Percentiles rank a stretch among this genome's conserved stretches.
phyloP scores from a whole-genome alignment of 2,888 invertebrate species.

The Gastrophysa polygoni region DNA sequence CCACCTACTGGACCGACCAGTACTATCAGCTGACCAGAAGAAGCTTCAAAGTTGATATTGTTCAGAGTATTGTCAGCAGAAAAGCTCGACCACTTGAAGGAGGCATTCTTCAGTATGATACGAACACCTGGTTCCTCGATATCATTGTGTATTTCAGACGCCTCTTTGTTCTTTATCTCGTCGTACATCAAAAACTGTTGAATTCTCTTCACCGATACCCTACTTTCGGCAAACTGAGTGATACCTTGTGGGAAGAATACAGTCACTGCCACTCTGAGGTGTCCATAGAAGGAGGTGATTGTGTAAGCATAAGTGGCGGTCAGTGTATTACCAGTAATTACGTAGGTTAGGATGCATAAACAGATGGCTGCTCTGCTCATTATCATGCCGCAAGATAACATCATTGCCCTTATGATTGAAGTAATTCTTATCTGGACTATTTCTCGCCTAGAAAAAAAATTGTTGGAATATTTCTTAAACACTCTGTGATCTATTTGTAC shows the following conservation, averaged over 20 bases:
- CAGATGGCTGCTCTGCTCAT: conserved; percentile 83
- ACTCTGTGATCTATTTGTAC: too few relatives aligned
- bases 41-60: conserved; percentile 68
- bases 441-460: conserved; percentile 65
- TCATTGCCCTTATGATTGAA: conserved; percentile 69
- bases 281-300: conserved; percentile 73
- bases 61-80: conserved; percentile 58
- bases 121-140: background rate
- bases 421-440: conserved; percentile 67
- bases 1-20: conserved; percentile 69
- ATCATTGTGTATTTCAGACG: background rate
- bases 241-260: conserved; percentile 68
- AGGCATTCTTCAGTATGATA: conserved; percentile 56
- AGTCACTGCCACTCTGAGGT: conserved; percentile 68
- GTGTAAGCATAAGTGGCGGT: conserved; percentile 73
- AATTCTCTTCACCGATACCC: conserved; percentile 52
- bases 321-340: conserved; percentile 64
- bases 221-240: conserved; percentile 71
- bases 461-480: background rate
- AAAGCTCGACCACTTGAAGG: conserved; percentile 67
- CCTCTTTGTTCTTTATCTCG: conserved; percentile 11
- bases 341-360: conserved; percentile 77
- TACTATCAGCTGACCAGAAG: conserved; percentile 62
- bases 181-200: conserved; percentile 62
- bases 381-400: conserved; percentile 71